These are phyloP conservation scores for Margarornis squamiger DNA, from an alignment of 2,797 vertebrate genomes.

Conservation along the genomic window DNA sequence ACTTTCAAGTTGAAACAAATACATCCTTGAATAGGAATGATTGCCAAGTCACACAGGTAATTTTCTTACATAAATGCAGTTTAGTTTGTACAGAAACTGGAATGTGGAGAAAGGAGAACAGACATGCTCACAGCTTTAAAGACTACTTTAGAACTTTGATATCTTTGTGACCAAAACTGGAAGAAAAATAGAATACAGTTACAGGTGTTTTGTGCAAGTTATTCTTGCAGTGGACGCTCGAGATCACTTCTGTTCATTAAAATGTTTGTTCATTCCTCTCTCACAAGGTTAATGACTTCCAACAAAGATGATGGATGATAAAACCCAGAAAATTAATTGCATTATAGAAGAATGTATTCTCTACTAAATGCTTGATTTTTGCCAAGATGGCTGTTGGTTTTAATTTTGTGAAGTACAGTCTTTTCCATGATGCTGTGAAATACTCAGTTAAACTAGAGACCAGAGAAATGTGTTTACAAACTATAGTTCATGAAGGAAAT, in stretches of 20 bases:
- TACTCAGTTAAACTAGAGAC: constrained; percentile 12
- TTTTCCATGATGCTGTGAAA: constrained; percentile 26
- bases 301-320: neutral
- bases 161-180: neutral
- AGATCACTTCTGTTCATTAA: neutral
- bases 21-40: constrained; percentile 3
- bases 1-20: neutral
- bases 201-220: neutral
- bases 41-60: neutral
- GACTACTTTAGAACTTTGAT: neutral
- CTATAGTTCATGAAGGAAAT: neutral
- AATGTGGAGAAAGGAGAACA: neutral
- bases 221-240: neutral
- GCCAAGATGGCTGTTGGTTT: neutral
- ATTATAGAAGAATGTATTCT: neutral
- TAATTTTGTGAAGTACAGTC: constrained; percentile 1
- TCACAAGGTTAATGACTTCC: neutral
- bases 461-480: constrained; percentile 18
- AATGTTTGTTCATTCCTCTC: neutral
- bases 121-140: neutral
- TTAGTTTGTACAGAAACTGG: neutral
- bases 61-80: neutral
- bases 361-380: neutral
- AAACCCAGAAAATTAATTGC: neutral
- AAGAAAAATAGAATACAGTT: neutral